Evolutionary conservation across 2,113 vertebrate genomes (phyloP), one percentile per base, ranked within the genome.

Genomic region (Otolemur garnettii): DNA sequence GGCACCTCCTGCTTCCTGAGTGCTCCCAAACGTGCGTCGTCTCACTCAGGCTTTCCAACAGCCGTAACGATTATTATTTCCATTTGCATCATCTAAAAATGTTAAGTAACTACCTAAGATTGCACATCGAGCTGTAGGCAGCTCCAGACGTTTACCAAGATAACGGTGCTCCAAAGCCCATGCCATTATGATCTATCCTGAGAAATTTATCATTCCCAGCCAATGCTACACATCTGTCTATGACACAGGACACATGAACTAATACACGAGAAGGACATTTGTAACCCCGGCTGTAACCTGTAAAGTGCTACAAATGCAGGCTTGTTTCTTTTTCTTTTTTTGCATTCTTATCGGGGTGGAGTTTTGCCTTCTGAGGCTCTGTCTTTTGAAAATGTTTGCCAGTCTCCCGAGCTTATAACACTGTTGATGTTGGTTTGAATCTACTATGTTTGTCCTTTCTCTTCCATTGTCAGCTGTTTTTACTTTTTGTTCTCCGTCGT

Each of bases 401-500:
- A 50, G 21, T 17, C 59, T 78, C 57, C 22, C 13, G 12, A 12
- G n/a, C 38, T 68, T 77, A 19, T 42, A 53, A 59, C 50, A 2
- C 38, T 59, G 35, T 24, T 11, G 7, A 11, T 33, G 6, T 35
- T 94, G 35, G 1, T 68, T 74, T 66, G 57, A 19, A 21, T 35
- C 87, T 82, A 28, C 83, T 78, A n/a, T 71, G 68, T 78, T 55
- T 81, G 45, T 66, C 42, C 17, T 79, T 78, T 24, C n/a, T 17
- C 35, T 24, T 72, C 50, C 14, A 0, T 64, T 62, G 17, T 74
- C 69, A 87, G 33, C 71, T 87, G 24, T 53, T 30, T 74, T 93
- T 93, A 69, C 26, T 71, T 64, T 72, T 79, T 74, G 24, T 53
- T 90, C 68, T 90, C 45, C n/a, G 90, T 28, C 24, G 57, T 69